These are phyloP conservation scores for Falco punctatus DNA, from an alignment of 2,113 vertebrate genomes.

Conservation along the genomic window DNA sequence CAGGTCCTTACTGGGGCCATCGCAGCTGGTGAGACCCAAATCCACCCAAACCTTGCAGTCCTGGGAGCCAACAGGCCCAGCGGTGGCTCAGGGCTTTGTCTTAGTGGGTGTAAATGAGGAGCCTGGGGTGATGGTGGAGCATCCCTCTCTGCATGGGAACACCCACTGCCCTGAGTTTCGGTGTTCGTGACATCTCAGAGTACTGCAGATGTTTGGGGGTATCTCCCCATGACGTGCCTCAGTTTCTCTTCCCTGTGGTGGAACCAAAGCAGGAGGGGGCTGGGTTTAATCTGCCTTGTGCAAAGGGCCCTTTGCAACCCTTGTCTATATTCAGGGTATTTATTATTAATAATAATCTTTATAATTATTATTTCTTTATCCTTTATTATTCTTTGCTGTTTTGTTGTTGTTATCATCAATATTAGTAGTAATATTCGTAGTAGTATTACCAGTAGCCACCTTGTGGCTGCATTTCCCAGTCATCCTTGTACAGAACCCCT, in stretches of 20 bases:
- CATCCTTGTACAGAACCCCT: background rate
- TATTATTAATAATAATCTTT: background rate
- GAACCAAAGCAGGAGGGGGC: background rate
- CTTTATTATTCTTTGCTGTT: too few species aligned
- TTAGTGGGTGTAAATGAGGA: background rate
- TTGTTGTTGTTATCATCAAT: too few species aligned
- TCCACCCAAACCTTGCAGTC: rapidly evolving
- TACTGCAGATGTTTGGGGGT: too few species aligned
- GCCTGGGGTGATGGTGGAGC: background rate
- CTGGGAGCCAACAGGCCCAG: rapidly evolving
- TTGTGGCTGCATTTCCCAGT: background rate
- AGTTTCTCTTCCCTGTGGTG: background rate
- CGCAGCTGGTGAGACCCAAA: background rate
- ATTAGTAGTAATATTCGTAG: too few species aligned
- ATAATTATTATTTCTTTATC: too few species aligned
- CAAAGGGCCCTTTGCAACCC: background rate
- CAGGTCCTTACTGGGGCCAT: rapidly evolving
- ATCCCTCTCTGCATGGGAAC: rapidly evolving
- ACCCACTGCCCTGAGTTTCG: rapidly evolving
- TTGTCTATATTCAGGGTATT: background rate
- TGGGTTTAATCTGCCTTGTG: background rate
- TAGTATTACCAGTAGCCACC: too few species aligned
- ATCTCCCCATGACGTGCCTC: background rate
- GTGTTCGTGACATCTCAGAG: rapidly evolving
- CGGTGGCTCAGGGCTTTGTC: background rate